These are phyloP conservation scores for Pygathrix nemaeus DNA, from an alignment of 2,113 vertebrate genomes.

Conservation along the genomic window DNA sequence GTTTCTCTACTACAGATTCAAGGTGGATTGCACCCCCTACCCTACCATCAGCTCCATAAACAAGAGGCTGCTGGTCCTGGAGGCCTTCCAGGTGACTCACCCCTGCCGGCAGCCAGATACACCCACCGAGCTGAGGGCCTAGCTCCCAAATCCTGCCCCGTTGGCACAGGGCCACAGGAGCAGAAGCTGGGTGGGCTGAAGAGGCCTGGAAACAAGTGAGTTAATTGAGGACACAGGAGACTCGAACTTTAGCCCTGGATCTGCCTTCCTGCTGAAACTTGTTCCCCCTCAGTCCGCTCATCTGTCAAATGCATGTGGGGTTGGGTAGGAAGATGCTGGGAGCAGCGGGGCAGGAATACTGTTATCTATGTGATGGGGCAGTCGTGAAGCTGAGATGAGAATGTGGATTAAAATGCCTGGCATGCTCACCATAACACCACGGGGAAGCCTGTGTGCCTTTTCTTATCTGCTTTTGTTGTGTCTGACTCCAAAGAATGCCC, in stretches of 20 bases:
- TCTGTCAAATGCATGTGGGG: background rate
- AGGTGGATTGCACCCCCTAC: slow-evolving; percentile 91
- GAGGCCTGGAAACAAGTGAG: background rate
- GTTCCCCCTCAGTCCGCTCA: background rate
- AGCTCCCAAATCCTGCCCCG: slow-evolving; percentile 33
- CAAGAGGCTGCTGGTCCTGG: slow-evolving; percentile 88
- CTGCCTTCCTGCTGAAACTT: background rate
- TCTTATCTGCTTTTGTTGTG: background rate
- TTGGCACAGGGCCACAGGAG: background rate
- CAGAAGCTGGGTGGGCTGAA: background rate
- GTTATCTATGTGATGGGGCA: background rate
- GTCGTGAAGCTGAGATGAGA: background rate
- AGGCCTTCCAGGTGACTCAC: slow-evolving; percentile 93
- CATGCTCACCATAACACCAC: background rate
- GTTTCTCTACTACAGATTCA: slow-evolving; percentile 87
- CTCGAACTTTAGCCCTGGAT: background rate
- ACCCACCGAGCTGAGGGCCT: slow-evolving; percentile 88
- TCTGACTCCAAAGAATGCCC: background rate
- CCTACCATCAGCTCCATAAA: slow-evolving; percentile 92
- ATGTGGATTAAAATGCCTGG: background rate
- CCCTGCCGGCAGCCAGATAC: slow-evolving; percentile 94
- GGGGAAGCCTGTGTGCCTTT: background rate
- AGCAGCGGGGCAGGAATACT: background rate
- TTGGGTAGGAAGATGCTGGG: background rate
- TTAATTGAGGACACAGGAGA: background rate